Percentiles rank a stretch among this genome's conserved stretches.
These are phyloP conservation scores for Callyntrura guangdongensis DNA, from an alignment of 2,888 invertebrate species.

Conservation along the genomic window DNA sequence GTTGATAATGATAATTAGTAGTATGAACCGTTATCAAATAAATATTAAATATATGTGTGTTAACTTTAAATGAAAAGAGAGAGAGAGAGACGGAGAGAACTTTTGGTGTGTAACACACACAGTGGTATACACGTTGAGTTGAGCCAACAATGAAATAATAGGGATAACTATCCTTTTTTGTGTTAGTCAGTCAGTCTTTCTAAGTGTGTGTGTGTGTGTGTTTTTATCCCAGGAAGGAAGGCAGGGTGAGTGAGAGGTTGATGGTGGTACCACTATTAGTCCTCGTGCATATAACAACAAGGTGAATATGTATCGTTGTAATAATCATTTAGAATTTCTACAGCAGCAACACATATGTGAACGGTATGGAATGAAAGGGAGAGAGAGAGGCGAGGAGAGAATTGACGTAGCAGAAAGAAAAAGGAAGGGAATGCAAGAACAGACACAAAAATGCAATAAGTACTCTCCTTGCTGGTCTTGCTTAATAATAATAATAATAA, in stretches of 20 bases:
- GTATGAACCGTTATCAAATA: constrained; percentile 4
- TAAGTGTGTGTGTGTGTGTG: constrained; percentile 44
- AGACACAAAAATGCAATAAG: constrained; percentile 43
- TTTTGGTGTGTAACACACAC: not conserved
- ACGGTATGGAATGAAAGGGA: not conserved
- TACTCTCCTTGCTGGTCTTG: constrained; percentile 64
- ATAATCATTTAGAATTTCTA: not conserved
- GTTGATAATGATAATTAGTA: constrained; percentile 1
- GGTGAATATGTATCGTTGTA: not conserved
- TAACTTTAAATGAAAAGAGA: constrained; percentile 10
- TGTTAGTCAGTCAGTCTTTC: constrained; percentile 52
- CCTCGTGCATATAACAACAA: not conserved
- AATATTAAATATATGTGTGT: not conserved
- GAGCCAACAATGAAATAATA: constrained; percentile 55
- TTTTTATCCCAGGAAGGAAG: constrained; percentile 68
- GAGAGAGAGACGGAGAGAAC: not conserved
- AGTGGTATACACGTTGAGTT: not conserved
- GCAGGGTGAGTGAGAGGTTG: constrained; percentile 26
- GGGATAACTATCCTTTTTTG: constrained; percentile 17
- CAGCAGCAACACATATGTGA: not conserved
- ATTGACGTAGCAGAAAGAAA: constrained; percentile 62
- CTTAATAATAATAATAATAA: too few species aligned
- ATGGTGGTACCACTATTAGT: not conserved
- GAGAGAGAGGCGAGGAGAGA: constrained; percentile 55
- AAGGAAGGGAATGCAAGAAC: constrained; percentile 47